Percentiles rank a stretch among this genome's conserved stretches.
These are phyloP conservation scores for Copsychus sechellarum DNA, from an alignment of 2,113 vertebrate species.

Conservation along the genomic window DNA sequence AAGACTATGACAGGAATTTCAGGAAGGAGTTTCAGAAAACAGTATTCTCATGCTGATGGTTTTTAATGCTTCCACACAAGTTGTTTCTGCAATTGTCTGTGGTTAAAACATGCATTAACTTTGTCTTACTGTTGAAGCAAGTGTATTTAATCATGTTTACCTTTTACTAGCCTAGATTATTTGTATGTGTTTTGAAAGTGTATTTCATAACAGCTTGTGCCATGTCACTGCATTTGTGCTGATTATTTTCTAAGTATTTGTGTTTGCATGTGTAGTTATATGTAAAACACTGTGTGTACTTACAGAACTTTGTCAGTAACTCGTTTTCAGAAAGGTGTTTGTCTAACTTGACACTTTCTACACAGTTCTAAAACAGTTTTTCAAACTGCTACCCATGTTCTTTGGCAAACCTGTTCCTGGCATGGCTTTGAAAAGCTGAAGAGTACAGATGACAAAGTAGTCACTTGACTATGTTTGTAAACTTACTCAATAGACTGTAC, in stretches of 20 bases:
- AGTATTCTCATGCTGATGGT: background rate
- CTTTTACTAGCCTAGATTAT: background rate
- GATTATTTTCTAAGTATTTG: background rate
- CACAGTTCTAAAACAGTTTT: constrained; percentile 36
- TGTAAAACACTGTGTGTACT: background rate
- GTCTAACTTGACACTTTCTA: background rate
- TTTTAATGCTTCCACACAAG: background rate
- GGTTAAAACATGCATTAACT: background rate
- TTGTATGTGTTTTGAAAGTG: background rate
- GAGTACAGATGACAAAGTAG: background rate
- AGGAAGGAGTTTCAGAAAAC: background rate
- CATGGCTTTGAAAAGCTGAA: background rate
- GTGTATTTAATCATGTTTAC: background rate
- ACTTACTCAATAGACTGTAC: background rate
- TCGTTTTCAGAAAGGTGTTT: background rate
- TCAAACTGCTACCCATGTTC: constrained; percentile 1
- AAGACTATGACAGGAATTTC: background rate
- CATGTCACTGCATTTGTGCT: background rate
- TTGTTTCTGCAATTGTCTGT: background rate
- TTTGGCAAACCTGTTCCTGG: background rate
- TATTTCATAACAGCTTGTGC: background rate
- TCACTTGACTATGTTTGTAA: background rate
- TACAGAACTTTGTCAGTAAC: background rate
- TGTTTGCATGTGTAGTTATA: background rate
- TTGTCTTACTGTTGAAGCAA: background rate